A percentile compares a stretch with the other conserved stretches of the same genome.
Evolutionary conservation across 2,113 vertebrate species (phyloP).

Genomic region (Myotis lucifugus): DNA sequence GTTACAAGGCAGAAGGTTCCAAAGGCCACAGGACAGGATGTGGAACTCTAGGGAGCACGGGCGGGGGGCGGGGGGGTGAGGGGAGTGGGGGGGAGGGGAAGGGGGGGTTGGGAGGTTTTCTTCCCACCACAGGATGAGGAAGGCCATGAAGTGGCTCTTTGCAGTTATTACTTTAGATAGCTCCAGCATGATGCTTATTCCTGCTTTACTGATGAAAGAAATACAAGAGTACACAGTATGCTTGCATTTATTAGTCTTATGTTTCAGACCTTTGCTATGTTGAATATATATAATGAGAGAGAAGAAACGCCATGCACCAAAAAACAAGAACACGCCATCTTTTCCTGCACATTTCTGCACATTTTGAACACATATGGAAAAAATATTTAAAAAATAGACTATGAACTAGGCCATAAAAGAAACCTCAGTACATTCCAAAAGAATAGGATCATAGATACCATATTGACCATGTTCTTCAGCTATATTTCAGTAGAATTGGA

Average conservation of each 20-base stretch:
- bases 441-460: not conserved
- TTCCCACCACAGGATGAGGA: not conserved
- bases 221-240: too few species aligned
- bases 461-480: not conserved
- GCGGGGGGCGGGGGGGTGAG: too few species aligned
- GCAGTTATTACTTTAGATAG: not conserved
- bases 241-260: not conserved
- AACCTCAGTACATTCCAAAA: slow-evolving; percentile 56
- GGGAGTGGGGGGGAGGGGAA: too few species aligned
- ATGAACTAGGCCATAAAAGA: slow-evolving; percentile 50
- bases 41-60: not conserved
- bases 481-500: not conserved
- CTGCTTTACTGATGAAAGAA: not conserved
- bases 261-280: not conserved
- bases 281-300: not conserved
- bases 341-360: not conserved
- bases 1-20: not conserved
- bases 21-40: not conserved
- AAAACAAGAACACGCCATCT: not conserved
- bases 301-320: not conserved
- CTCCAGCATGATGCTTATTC: not conserved
- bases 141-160: not conserved
- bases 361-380: slow-evolving; percentile 45
- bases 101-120: not conserved
- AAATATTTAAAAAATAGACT: slow-evolving; percentile 34